Base-by-base conservation (phyloP, 2,888 invertebrate genomes). In the Masnerella sp. region DNA sequence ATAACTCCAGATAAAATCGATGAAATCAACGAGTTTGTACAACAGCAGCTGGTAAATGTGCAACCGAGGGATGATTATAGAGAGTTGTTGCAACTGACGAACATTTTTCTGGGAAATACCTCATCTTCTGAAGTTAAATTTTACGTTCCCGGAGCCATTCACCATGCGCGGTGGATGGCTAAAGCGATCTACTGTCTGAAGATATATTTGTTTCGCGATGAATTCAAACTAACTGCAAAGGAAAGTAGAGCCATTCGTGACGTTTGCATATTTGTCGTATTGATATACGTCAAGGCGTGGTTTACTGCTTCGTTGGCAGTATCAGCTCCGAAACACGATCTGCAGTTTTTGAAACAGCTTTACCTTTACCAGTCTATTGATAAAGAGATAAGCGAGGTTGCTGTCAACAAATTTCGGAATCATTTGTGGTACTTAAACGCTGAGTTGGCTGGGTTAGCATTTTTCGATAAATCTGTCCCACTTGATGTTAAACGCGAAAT, bases 81-180 rank as follows among this genome's bases (percentile, higher is more conserved):
- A 15, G 73, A 76, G 40, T 45, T 76, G 14, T 22, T 76, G 20
- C 38, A 62, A 49, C 47, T 76, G 14, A 38, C 58, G 1, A 28
- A 43, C 40, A 47, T 73, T 17, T 70, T 76, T 59, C 22, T 73
- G 17, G 70, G 70, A 17, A n/a, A 34, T 30, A 20, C 40, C 56
- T 58, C 32, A 61, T 62, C 56, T 22, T n/a, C 47, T 25, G 22
- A 56, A 25, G 14, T 74, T n/a, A 43, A 12, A 22, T 73, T 75
- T 58, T 15, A 40, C 11, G 22, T 32, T 25, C 79, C 78, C 32
- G 81, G 80, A 17, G 79, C 81, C 17, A 51, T 73, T 30, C 78
- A 78, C 54, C 81, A 81, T 62, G 81, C 81, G 45, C 68, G 81
- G 9, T 83, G 80, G 79, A 81, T 82, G 78, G 25, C 78, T 11